Evolutionary conservation across 2,888 invertebrate species (phyloP), one percentile per base, ranked within the genome.

Genomic region (Lithophane semibrunnea): DNA sequence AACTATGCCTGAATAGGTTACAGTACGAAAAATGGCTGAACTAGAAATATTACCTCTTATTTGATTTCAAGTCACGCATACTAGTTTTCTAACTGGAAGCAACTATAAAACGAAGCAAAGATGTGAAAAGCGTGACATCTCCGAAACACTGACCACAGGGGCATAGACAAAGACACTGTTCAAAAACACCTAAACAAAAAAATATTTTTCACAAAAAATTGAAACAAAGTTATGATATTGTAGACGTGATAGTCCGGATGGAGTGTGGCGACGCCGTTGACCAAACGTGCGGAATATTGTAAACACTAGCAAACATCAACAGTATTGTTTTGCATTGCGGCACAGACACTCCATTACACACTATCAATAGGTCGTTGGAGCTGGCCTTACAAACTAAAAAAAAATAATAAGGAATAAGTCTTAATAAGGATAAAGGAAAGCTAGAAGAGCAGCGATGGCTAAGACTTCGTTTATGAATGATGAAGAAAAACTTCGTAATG

Each of bases 231-330:
- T 13, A n/a, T 29, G 18, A 37, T 74, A 60, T 60, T 9, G 21
- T 42, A 56, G 44, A 77, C 80, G 75, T 76, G 81, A 69, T 73
- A 80, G 21, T 72, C 21, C 12, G 21, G 21, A 42, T 60, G n/a
- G 21, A 54, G 12, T 42, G 49, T 29, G 37, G 37, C 37, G 18
- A 0, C 70, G 16, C 29, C 63, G 58, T 52, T 60, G 54, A 21
- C 69, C 24, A 87, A 70, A 86, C 86, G 88, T 86, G 86, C 64
- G 61, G 16, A 52, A 29, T 73, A 64, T 44, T 79, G 76, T 86
- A 86, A 86, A 86, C 85, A 84, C 73, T n/a, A 74, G 70, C 82
- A 86, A 87, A 86, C 77, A 88, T 67, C 69, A 77, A 76, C 63
- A 81, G 49, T 47, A 79, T 84, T 88, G 87, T 86, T 88, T 86